These are phyloP conservation scores for Gila orcuttii DNA, from an alignment of 2,113 vertebrate species.

Conservation along the genomic window DNA sequence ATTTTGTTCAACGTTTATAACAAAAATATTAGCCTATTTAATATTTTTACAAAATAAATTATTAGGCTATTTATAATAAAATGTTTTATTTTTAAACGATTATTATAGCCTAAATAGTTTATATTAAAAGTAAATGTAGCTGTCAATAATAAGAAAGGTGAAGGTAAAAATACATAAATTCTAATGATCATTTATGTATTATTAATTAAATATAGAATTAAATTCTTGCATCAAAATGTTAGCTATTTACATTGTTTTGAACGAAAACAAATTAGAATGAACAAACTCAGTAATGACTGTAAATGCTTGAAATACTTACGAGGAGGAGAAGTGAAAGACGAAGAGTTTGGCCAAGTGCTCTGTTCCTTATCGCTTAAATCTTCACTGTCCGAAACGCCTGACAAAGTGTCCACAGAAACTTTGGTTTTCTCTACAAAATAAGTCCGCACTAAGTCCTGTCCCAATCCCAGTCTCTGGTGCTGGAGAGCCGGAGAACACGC, in stretches of 20 bases:
- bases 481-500: slow-evolving; percentile 61
- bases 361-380: slow-evolving; percentile 73
- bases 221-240: background rate
- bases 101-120: no score
- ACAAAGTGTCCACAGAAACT: slow-evolving; percentile 65
- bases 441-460: slow-evolving; percentile 72
- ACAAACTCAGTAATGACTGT: background rate
- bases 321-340: slow-evolving; percentile 71
- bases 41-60: background rate
- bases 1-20: background rate
- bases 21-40: background rate
- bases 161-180: background rate
- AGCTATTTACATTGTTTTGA: background rate
- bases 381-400: slow-evolving; percentile 66
- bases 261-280: background rate
- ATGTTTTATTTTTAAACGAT: background rate
- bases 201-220: no score
- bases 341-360: slow-evolving; percentile 74
- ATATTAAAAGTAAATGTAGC: background rate
- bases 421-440: slow-evolving; percentile 68
- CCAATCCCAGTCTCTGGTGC: slow-evolving; percentile 60
- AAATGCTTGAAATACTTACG: slow-evolving; percentile 68
- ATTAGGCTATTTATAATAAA: background rate
- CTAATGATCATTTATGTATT: no score
- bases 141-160: background rate